Percentiles rank a stretch among this genome's conserved stretches.
These are phyloP conservation scores for Drosophila anomalipes DNA, from an alignment of 2,888 invertebrate species.

Conservation along the genomic window DNA sequence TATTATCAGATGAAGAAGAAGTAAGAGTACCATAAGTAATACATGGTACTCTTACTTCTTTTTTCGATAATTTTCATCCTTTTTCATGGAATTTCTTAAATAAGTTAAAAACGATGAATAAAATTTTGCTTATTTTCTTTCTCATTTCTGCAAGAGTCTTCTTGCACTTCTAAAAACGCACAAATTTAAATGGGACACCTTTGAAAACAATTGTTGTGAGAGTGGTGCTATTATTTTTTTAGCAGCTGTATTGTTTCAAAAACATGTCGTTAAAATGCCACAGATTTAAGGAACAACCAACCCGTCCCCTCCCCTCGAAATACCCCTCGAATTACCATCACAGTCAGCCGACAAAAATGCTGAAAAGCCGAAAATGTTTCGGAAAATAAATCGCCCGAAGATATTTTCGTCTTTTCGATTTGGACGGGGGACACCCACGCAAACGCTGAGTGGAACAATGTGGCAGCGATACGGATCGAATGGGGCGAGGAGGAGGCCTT, in stretches of 20 bases:
- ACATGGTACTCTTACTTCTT: too few species aligned
- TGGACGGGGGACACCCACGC: slow-evolving; percentile 38
- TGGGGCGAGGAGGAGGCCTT: slow-evolving; percentile 9
- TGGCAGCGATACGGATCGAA: slow-evolving; percentile 2
- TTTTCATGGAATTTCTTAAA: neutral
- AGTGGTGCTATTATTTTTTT: neutral
- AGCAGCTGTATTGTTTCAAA: slow-evolving; percentile 11
- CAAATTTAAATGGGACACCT: neutral
- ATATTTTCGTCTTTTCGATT: slow-evolving; percentile 43
- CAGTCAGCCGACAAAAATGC: slow-evolving; percentile 43
- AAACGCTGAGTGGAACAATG: slow-evolving; percentile 29
- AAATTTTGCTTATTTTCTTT: neutral
- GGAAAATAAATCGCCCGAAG: slow-evolving; percentile 41
- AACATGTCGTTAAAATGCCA: slow-evolving; percentile 44
- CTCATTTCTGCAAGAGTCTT: neutral
- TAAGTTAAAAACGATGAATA: neutral
- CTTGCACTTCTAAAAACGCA: neutral
- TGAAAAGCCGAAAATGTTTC: slow-evolving; percentile 50
- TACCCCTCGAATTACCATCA: slow-evolving; percentile 6
- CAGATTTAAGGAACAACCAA: slow-evolving; percentile 43
- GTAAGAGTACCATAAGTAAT: too few species aligned
- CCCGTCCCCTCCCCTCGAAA: neutral
- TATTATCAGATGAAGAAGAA: neutral
- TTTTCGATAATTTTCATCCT: neutral
- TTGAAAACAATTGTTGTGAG: neutral